Evolutionary conservation across 2,797 vertebrate genomes (phyloP), one percentile per base, ranked within the genome.

Genomic region (Bovichtus variegatus): DNA sequence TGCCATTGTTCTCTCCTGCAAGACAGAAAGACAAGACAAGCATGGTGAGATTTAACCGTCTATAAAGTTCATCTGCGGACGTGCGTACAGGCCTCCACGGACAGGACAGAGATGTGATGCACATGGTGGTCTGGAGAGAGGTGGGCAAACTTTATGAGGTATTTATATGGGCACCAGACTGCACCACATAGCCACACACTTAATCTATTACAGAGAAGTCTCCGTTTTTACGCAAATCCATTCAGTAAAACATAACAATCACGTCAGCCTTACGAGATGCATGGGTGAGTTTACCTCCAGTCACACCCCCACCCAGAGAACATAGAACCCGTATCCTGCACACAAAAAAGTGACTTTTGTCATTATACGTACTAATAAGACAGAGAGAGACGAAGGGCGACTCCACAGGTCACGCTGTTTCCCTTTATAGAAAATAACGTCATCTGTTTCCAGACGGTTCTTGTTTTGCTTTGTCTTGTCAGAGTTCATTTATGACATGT

Each of bases 21-120:
- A 85, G 43, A 80, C 65, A 89, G 6, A 85, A 49, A 75, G 21
- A 73, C 27, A 75, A 47, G 41, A 67, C 44, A 46, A 4, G 16
- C 21, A 40, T 1, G 36, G 27, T 86, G 70, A 79, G 62, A 71
- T 61, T 41, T 57, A 66, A 49, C 15, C 4, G 36, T 58, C 19
- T 41, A 1, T 44, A 36, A 53, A 75, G 63, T 73, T 18, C 11
- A 31, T 49, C 44, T 44, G 38, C n/a, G 18, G 6, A 5, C 3
- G 27, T 40, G 38, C 65, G 19, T 25, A 13, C 34, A 49, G 69
- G 76, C 63, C 50, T 6, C 3, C 27, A 50, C 1, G 40, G 58
- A 38, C 8, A 6, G 59, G 18, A 16, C 18, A 18, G 18, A 58
- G 34, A 13, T n/a, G 41, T 7, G 40, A 55, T 25, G 38, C 29